Evolutionary conservation across 2,888 invertebrate genomes (phyloP).

Genomic region (Nomada fucata): DNA sequence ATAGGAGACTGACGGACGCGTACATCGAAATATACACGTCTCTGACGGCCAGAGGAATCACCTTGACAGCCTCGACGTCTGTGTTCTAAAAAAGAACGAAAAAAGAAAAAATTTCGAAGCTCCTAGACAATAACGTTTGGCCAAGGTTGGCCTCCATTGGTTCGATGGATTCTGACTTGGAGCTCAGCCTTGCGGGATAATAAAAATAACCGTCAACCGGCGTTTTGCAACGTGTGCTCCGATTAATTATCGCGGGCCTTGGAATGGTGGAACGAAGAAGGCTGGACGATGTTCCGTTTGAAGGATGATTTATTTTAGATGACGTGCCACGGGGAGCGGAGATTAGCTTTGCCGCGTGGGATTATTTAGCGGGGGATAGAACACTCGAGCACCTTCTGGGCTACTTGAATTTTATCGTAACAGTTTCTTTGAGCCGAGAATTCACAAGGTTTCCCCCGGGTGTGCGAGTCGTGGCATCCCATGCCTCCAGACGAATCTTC

Average conservation of each 20-base stretch:
- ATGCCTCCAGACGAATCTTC: conserved; percentile 17
- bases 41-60: conserved; percentile 26
- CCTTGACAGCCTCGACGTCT: conserved; percentile 25
- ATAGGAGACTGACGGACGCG: conserved; percentile 64
- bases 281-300: background rate
- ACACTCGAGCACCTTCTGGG: background rate
- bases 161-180: conserved; percentile 5
- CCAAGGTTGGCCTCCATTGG: conserved; percentile 39
- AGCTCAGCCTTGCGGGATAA: conserved; percentile 49
- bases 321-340: background rate
- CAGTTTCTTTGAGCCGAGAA: background rate
- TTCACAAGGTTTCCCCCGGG: background rate
- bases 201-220: conserved; percentile 49
- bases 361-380: background rate
- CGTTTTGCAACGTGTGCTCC: conserved; percentile 28
- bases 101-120: conserved; percentile 23
- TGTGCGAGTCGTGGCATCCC: conserved; percentile 9
- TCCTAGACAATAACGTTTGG: conserved; percentile 4
- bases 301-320: background rate
- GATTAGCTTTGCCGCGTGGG: background rate
- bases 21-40: conserved; percentile 32
- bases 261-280: background rate
- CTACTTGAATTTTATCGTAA: background rate
- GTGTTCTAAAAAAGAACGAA: background rate
- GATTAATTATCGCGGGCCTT: background rate